Base-by-base conservation (phyloP, 1,140 invertebrate species). In the Drosophila sulfurigaster region DNA sequence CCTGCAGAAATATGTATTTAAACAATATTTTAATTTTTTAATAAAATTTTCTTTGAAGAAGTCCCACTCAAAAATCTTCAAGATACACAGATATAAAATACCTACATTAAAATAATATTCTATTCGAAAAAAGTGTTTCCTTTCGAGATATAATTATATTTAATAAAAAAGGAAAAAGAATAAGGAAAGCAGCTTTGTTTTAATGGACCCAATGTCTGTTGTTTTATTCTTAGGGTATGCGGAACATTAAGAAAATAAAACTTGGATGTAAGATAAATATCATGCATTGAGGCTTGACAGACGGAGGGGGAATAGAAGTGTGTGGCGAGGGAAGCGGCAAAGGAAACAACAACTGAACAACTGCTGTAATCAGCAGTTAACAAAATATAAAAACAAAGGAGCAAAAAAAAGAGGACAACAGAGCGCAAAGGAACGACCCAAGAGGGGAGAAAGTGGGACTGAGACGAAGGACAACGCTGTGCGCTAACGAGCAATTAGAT, bases 401-500 rank as follows among this genome's bases (percentile, higher is more conserved):
- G 48, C 67, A 72, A 43, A 62, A 71, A 67, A 57, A 56, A 76
- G 59, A 60, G 49, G 62, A 70, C 60, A 75, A 51, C 16, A 25
- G 20, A 51, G 60, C 38, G 41, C 35, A 7, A 6, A 30, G 46
- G 35, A 25, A 25, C 20, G 20, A 25, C 20, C 20, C 20, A 25
- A 25, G 3, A 25, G 56, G 46, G 49, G 4, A 32, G 41, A 58
- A 51, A 20, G 59, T 35, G 64, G 72, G 74, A 68, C 79, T 25
- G 35, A 10, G 8, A 38, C 43, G 59, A 52, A 64, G 79, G 74
- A 70, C 79, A 64, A 72, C 75, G 71, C 75, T 83, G 83, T 88
- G 78, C 83, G 85, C 91, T 91, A 92, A 91, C 91, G 91, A 92
- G 91, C 91, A 92, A 92, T 92, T 92, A 92, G 91, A 92, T 92